Conservation (phyloP, 2,797 vertebrate genomes). For the Xenopus petersii region DNA sequence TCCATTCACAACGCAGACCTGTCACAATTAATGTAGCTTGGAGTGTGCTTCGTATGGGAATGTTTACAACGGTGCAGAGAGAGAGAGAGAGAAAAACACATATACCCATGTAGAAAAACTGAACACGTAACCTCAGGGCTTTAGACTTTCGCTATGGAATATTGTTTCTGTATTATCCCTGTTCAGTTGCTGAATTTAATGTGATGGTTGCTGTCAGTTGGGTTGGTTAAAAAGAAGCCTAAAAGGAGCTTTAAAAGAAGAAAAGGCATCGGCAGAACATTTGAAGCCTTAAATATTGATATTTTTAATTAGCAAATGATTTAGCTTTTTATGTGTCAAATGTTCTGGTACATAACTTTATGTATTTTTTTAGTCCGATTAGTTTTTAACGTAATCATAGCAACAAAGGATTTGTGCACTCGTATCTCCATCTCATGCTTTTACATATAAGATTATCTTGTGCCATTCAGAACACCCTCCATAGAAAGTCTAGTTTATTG, state of each 20-base stretch:
- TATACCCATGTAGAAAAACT: constrained; percentile 53
- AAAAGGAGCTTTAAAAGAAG: background rate
- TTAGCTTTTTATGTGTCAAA: constrained; percentile 32
- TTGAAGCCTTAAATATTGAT: constrained; percentile 41
- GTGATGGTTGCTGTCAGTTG: constrained; percentile 1
- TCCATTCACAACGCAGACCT: constrained; percentile 58
- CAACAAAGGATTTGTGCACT: background rate
- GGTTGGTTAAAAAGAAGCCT: background rate
- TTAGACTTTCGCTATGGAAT: constrained; percentile 52
- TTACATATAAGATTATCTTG: constrained; percentile 6
- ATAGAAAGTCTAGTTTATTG: constrained; percentile 49
- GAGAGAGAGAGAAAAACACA: constrained; percentile 52
- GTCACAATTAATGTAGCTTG: constrained; percentile 55
- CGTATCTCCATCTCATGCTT: constrained; percentile 20
- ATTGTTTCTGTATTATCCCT: constrained; percentile 50
- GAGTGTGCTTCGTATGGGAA: constrained; percentile 72
- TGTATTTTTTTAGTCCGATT: background rate
- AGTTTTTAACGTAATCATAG: constrained; percentile 1
- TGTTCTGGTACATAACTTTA: constrained; percentile 22
- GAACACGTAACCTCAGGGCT: constrained; percentile 74
- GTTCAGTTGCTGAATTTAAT: constrained; percentile 10
- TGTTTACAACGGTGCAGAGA: constrained; percentile 54
- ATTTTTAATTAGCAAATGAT: constrained; percentile 12
- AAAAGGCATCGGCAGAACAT: constrained; percentile 11
- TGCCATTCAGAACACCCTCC: constrained; percentile 21